A percentile compares a stretch with the other conserved stretches of the same genome.
These are phyloP conservation scores for Calyptomena viridis DNA, from an alignment of 2,113 vertebrate species.

Conservation along the genomic window DNA sequence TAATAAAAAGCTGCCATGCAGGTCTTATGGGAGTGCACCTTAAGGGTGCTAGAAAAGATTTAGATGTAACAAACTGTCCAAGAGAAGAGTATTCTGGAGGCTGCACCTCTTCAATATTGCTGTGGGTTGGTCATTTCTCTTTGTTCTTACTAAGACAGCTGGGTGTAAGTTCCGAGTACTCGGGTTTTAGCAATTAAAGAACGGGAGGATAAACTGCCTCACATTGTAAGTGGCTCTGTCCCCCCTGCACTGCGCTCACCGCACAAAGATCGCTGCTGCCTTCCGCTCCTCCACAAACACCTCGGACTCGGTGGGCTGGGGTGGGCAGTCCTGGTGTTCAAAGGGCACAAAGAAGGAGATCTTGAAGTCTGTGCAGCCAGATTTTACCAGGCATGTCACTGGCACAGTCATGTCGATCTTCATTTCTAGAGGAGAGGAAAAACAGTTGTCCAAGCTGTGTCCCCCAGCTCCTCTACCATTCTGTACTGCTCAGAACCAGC, in stretches of 20 bases:
- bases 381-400: conserved; percentile 74
- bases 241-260: conserved; percentile 49
- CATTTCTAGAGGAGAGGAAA: conserved; percentile 55
- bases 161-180: background rate
- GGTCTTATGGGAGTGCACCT: background rate
- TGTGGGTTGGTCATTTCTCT: background rate
- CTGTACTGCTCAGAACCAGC: fast-evolving
- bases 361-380: conserved; percentile 75
- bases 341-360: conserved; percentile 82
- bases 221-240: too few species aligned
- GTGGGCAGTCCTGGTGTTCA: conserved; percentile 75
- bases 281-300: conserved; percentile 78
- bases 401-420: conserved; percentile 85
- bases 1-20: background rate
- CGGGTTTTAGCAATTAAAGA: background rate
- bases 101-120: too few species aligned
- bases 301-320: conserved; percentile 60
- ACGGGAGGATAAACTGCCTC: background rate
- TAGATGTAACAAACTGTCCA: background rate
- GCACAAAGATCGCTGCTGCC: conserved; percentile 76
- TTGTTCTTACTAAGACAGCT: background rate
- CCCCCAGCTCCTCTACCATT: fast-evolving
- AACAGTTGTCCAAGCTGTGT: background rate
- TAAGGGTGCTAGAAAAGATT: background rate
- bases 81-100: background rate